phyloP scores from a whole-genome alignment of 2,797 vertebrate species.

The Poeciliopsis paucimaculata region DNA sequence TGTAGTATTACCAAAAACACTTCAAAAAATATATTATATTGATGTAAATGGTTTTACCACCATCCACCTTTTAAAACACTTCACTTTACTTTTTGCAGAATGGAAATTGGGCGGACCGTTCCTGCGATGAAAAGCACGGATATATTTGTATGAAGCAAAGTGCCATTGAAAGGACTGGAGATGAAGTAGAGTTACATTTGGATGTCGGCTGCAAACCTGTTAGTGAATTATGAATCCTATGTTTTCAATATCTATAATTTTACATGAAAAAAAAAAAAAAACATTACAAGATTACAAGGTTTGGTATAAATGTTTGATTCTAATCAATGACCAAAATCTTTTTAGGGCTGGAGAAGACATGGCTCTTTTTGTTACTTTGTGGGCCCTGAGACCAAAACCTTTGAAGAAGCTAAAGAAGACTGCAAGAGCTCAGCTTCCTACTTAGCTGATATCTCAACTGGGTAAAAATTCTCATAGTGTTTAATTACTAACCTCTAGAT shows the following conservation, averaged over 20 bases:
- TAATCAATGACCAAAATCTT: neutral
- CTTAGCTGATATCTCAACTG: slow-evolving; percentile 87
- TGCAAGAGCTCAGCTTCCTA: slow-evolving; percentile 82
- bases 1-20: neutral
- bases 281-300: neutral
- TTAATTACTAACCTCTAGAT: neutral
- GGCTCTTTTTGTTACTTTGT: slow-evolving; percentile 90
- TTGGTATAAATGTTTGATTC: neutral
- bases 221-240: slow-evolving; percentile 59
- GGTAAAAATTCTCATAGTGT: slow-evolving; percentile 73
- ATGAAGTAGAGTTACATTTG: slow-evolving; percentile 42
- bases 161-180: slow-evolving; percentile 52
- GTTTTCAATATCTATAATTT: neutral
- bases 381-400: slow-evolving; percentile 84
- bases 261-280: neutral
- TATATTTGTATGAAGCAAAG: slow-evolving; percentile 91
- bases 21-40: neutral
- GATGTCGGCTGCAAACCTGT: slow-evolving; percentile 87
- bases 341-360: slow-evolving; percentile 90
- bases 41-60: neutral
- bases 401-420: slow-evolving; percentile 86
- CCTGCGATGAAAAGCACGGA: slow-evolving; percentile 84
- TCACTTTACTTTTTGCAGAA: slow-evolving; percentile 72
- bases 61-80: neutral
- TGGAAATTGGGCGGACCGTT: slow-evolving; percentile 89